These are phyloP conservation scores for Bombus ignitus DNA, from an alignment of 1,140 invertebrate species.

Conservation along the genomic window DNA sequence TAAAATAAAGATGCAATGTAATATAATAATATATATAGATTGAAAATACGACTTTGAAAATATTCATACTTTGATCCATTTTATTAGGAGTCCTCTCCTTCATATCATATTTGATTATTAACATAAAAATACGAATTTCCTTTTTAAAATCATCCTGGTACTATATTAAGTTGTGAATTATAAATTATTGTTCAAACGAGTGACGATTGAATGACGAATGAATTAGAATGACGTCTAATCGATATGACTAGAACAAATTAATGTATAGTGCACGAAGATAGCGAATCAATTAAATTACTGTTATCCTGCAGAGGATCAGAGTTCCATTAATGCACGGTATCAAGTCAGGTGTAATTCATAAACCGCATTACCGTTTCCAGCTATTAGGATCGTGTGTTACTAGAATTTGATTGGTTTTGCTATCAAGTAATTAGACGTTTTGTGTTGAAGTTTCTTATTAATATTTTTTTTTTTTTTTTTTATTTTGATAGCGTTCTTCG, in stretches of 20 bases:
- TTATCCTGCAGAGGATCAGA: neutral
- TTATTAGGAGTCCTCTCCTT: too few species aligned
- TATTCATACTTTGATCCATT: neutral
- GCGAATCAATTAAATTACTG: conserved; percentile 24
- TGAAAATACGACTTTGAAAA: neutral
- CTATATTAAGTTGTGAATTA: neutral
- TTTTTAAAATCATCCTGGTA: too few species aligned
- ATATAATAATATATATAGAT: neutral
- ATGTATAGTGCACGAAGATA: neutral
- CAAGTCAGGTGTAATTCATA: neutral
- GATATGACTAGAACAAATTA: neutral
- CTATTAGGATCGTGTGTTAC: neutral
- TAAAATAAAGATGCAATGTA: too few species aligned
- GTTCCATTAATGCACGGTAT: neutral
- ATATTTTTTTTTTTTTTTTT: neutral
- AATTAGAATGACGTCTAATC: neutral
- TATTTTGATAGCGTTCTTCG: neutral
- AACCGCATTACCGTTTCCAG: neutral
- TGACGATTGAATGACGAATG: neutral
- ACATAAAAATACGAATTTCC: too few species aligned
- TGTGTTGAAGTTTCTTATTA: neutral
- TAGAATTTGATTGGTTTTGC: neutral
- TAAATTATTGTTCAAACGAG: neutral
- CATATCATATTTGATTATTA: too few species aligned
- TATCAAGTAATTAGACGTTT: neutral